Base-by-base conservation (phyloP, 2,888 invertebrate genomes). In the Spilosoma lubricipeda region DNA sequence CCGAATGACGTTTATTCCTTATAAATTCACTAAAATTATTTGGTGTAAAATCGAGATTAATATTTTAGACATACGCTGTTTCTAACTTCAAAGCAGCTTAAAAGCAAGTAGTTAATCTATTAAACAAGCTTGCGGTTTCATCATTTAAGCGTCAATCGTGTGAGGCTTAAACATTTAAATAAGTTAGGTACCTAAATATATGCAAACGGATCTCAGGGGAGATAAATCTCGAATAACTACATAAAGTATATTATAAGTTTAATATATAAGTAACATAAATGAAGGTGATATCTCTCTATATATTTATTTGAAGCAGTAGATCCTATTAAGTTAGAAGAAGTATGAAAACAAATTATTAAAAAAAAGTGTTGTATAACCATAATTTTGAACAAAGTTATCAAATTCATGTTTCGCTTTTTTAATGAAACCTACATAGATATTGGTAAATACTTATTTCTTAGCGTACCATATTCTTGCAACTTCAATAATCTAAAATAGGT, bases 11-110 rank as follows among this genome's bases (percentile, higher is more conserved):
- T 74, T 76, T 59, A 5, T 68, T 79, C 74, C 77, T 70, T 71
- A 82, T 74, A 79, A 75, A 45, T 73, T n/a, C n/a, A n/a, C 18
- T 33, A 13, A 77, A 82, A 77, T 81, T 81, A 68, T 74, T 77
- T 23, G 0, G 7, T 48, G 13, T 8, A 20, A 7, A 20, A 67
- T 67, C 2, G 4, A 67, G 9, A 48, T 11, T 48, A 67, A 48
- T 48, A 23, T 27, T 30, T 67, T 27, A 30, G 30, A 3, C 18
- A 18, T 1, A 5, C 13, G 23, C 48, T 1, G 4, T 23, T 30
- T 23, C 33, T 67, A 23, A 48, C 23, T 33, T 23, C 2, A 23
- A 23, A 9, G 23, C 4, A 5, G 15, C 15, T 27, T 42, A 2
- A 42, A 23, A n/a, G 39, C 42, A 66, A 66, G 2, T 18, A 42